A percentile compares a stretch with the other conserved stretches of the same genome.
Evolutionary conservation across 1,140 invertebrate species (phyloP).

Genomic region (Drosophila kurseongensis): DNA sequence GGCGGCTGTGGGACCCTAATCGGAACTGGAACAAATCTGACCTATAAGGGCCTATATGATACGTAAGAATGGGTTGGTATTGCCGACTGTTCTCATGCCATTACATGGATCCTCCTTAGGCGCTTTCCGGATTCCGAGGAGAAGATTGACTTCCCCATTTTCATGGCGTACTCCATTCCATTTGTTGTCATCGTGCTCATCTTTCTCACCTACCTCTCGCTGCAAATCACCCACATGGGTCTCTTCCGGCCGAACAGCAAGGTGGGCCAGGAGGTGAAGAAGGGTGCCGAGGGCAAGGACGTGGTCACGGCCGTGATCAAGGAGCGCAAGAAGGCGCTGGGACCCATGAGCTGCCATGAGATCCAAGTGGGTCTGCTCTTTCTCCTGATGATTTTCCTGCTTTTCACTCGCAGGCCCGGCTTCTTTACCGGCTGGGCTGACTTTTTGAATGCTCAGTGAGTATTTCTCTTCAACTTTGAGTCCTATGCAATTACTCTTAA

Average conservation of each 20-base stretch:
- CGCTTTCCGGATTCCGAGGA: slow-evolving; percentile 86
- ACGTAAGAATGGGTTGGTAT: slow-evolving; percentile 81
- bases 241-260: slow-evolving; percentile 87
- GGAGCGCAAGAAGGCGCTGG: slow-evolving; percentile 89
- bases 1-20: slow-evolving; percentile 95
- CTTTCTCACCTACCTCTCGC: slow-evolving; percentile 88
- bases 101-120: slow-evolving; percentile 45
- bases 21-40: slow-evolving; percentile 94
- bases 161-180: slow-evolving; percentile 87
- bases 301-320: slow-evolving; percentile 87
- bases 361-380: slow-evolving; percentile 90
- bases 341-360: slow-evolving; percentile 93
- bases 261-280: slow-evolving; percentile 84
- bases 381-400: slow-evolving; percentile 90
- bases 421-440: slow-evolving; percentile 66
- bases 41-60: slow-evolving; percentile 91
- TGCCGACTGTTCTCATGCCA: background rate
- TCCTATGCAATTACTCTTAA: background rate
- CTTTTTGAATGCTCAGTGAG: slow-evolving; percentile 57
- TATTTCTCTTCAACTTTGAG: slow-evolving; percentile 42
- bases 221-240: slow-evolving; percentile 91
- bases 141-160: slow-evolving; percentile 89
- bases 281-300: slow-evolving; percentile 86
- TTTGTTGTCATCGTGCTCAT: slow-evolving; percentile 89
- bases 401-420: slow-evolving; percentile 94